Evolutionary conservation across 2,113 vertebrate genomes (phyloP).

Genomic region (Phoenicopterus ruber): DNA sequence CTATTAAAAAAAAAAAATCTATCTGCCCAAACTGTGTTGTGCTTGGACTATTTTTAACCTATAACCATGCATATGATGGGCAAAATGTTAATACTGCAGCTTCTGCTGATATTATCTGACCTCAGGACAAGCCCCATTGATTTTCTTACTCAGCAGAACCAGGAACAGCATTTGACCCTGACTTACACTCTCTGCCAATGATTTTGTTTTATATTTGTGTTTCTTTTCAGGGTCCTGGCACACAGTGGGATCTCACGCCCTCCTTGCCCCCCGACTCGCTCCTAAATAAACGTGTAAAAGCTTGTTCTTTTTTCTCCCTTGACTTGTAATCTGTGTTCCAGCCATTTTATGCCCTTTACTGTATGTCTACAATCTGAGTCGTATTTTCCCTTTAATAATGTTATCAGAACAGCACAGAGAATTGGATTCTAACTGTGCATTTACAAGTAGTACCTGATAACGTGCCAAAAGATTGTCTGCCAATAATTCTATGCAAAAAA

Average conservation of each 20-base stretch:
- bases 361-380: not conserved
- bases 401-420: not conserved
- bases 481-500: not conserved
- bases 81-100: constrained; percentile 14
- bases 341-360: not conserved
- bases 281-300: not conserved
- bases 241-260: not conserved
- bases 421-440: not conserved
- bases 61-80: not conserved
- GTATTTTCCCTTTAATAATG: not conserved
- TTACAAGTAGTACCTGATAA: not conserved
- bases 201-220: not conserved
- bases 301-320: not conserved
- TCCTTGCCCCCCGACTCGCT: not conserved
- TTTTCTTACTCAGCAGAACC: constrained; percentile 43
- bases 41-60: constrained; percentile 45
- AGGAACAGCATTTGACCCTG: constrained; percentile 7
- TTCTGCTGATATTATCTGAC: not conserved
- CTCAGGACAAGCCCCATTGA: constrained; percentile 13
- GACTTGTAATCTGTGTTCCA: not conserved
- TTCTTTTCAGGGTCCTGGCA: not conserved
- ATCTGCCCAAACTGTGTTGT: not conserved
- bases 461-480: not conserved
- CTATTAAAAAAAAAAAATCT: not conserved
- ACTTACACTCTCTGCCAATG: not conserved